Evolutionary conservation across 1,140 invertebrate species (phyloP).

Genomic region (Caenorhabditis briggsae): DNA sequence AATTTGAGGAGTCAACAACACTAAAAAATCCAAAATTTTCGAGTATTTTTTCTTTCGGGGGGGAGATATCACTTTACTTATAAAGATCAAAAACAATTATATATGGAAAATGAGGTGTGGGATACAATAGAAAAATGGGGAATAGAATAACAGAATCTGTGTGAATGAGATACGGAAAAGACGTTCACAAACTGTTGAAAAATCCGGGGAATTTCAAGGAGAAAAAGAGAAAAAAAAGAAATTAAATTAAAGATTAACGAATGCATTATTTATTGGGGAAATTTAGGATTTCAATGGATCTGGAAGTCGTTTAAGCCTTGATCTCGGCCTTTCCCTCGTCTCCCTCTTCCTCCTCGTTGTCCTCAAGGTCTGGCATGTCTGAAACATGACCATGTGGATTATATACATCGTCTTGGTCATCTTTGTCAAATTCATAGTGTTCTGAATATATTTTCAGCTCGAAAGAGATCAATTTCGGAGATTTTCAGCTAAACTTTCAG

Average conservation of each 20-base stretch:
- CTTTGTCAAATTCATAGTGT: not conserved
- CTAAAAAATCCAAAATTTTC: not conserved
- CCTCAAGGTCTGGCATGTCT: constrained; percentile 61
- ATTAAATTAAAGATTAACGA: constrained; percentile 35
- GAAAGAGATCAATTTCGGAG: too few relatives aligned
- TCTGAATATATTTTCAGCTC: too few relatives aligned
- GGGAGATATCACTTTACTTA: constrained; percentile 41
- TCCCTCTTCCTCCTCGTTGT: constrained; percentile 49
- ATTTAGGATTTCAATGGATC: not conserved
- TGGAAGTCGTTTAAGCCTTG: not conserved
- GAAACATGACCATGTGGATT: not conserved
- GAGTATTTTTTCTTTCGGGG: not conserved
- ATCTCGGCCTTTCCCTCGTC: constrained; percentile 26
- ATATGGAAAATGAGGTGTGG: not conserved
- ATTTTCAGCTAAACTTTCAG: not conserved
- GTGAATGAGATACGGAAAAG: constrained; percentile 41
- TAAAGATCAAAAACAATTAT: not conserved
- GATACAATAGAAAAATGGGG: constrained; percentile 7
- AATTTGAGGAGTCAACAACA: too few relatives aligned
- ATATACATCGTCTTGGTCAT: not conserved
- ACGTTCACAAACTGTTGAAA: constrained; percentile 30
- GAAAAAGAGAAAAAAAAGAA: not conserved
- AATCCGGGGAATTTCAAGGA: not conserved
- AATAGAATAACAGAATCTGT: not conserved
- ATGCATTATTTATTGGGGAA: not conserved